These are phyloP conservation scores for Cladopsammia gracilis DNA, from an alignment of 64 coral and sea anemone genomes.

Conservation along the genomic window DNA sequence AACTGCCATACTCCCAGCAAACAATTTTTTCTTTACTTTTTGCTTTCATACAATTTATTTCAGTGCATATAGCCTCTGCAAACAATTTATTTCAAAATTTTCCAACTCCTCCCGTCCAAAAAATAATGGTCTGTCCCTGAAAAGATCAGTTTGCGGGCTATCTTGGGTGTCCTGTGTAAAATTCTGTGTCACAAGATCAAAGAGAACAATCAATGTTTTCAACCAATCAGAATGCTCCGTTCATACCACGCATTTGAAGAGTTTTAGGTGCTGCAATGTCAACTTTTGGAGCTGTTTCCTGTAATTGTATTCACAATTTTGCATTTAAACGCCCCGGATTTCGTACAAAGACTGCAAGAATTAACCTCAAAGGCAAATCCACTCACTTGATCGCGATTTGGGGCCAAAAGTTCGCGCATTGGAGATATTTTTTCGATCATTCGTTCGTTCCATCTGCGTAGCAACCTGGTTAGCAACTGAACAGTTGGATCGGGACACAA, in stretches of 20 bases:
- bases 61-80: too few relatives aligned
- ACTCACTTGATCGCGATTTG: neutral
- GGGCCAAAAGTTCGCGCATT: neutral
- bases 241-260: neutral
- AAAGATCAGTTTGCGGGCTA: too few relatives aligned
- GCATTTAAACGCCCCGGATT: neutral
- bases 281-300: neutral
- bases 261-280: neutral
- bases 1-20: too few relatives aligned
- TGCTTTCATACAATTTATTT: too few relatives aligned
- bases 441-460: neutral
- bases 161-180: neutral
- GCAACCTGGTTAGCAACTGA: conserved; percentile 63
- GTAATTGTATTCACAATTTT: neutral
- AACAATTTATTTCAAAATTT: too few relatives aligned
- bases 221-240: neutral
- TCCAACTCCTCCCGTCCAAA: too few relatives aligned
- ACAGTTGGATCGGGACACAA: neutral
- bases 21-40: too few relatives aligned
- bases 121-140: too few relatives aligned
- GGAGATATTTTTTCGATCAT: neutral
- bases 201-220: neutral
- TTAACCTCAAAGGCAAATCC: neutral
- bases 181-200: neutral
- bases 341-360: neutral